Evolutionary conservation across 2,797 vertebrate genomes (phyloP).

Genomic region (Lepilemur ruficaudatus): DNA sequence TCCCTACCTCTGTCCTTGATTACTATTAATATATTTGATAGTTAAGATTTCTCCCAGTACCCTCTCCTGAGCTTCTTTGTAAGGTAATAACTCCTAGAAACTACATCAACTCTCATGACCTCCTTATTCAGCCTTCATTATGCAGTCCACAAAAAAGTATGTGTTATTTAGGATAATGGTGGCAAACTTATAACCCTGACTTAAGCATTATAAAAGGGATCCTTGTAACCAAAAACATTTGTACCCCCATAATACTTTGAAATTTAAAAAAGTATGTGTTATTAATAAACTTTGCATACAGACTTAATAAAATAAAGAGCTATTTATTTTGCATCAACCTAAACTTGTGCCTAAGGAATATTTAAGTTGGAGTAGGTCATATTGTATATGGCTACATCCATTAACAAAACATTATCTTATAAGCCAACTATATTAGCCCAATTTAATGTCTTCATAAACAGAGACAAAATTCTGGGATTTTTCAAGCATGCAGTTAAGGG

Average conservation of each 20-base stretch:
- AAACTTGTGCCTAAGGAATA: slow-evolving; percentile 35
- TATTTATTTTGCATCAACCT: slow-evolving; percentile 26
- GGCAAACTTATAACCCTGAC: no score
- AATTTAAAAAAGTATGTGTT: not conserved
- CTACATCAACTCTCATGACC: not conserved
- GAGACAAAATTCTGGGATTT: slow-evolving; percentile 7
- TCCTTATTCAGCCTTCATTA: slow-evolving; percentile 45
- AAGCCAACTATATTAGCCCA: not conserved
- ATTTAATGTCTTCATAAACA: slow-evolving; percentile 25
- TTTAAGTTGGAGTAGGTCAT: slow-evolving; percentile 4
- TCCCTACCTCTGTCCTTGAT: slow-evolving; percentile 8
- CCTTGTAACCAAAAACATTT: no score
- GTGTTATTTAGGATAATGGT: no score
- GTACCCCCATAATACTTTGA: no score
- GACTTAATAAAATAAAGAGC: slow-evolving; percentile 42
- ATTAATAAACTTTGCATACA: slow-evolving; percentile 38
- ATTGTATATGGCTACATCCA: not conserved
- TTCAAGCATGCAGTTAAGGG: slow-evolving; percentile 26
- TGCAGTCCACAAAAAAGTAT: not conserved
- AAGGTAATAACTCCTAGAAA: slow-evolving; percentile 39
- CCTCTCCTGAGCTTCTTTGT: slow-evolving; percentile 1
- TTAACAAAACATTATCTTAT: slow-evolving; percentile 13
- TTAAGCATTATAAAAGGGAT: no score
- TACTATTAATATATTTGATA: slow-evolving; percentile 41
- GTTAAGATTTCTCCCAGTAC: slow-evolving; percentile 36